Base-by-base conservation (phyloP, 2,888 invertebrate species). In the Gonocerus acuteangulatus region DNA sequence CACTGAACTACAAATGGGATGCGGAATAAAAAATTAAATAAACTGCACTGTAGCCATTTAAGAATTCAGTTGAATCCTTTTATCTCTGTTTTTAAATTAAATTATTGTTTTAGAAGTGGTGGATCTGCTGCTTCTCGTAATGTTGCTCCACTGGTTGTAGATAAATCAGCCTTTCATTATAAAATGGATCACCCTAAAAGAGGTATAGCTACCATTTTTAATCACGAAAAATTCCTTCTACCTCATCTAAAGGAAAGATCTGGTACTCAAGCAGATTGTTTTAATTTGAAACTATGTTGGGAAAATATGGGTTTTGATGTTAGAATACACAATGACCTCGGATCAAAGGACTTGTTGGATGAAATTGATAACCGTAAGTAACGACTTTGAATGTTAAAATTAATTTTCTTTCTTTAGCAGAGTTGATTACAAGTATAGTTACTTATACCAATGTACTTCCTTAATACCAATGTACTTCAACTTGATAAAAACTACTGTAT, bases 151-250 rank as follows among this genome's bases (percentile, higher is more conserved):
- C 48, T 61, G 58, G 23, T 57, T n/a, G 62, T 62, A 13, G 48
- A 62, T 32, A 68, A 67, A 39, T 62, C 66, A 48, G 67, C 67
- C 3, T 52, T 65, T 21, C 70, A 66, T 60, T 95, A 95, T 73
- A 89, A 88, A 68, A 95, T 95, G 93, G 82, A 83, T 69, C 89
- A 93, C 73, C 79, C 81, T 67, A 79, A 82, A 64, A 82, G 94
- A 61, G 95, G 95, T 2, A 75, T 83, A 67, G 94, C 94, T 2
- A 73, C 93, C 15, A 89, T 95, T 70, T 91, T 95, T 71, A 95
- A 95, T 73, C 94, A 95, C 72, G 89, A 89, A 74, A 77, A 80
- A 70, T 95, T 95, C 71, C 82, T 83, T 11, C 67, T 69, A 27
- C 69, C 67, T 42, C 68, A 58, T 70, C 74, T 89, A 62, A 86